These are phyloP conservation scores for Callosobruchus maculatus DNA, from an alignment of 2,888 invertebrate genomes.

Conservation along the genomic window DNA sequence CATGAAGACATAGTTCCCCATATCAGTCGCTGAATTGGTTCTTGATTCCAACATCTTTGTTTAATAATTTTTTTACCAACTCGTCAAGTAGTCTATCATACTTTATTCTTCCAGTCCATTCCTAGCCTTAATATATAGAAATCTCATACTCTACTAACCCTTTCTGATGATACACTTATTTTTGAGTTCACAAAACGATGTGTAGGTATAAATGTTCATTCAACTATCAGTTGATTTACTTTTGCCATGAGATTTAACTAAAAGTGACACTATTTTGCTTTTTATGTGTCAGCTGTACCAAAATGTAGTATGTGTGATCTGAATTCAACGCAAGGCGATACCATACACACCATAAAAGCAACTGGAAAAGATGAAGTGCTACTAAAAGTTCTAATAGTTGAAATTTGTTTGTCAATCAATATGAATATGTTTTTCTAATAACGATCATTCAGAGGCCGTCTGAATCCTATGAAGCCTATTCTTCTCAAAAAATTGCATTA, in stretches of 20 bases:
- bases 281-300: neutral
- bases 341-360: too few species aligned
- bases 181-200: neutral
- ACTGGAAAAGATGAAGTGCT: too few species aligned
- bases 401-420: too few species aligned
- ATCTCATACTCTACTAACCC: neutral
- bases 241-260: neutral
- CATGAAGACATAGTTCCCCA: too few species aligned
- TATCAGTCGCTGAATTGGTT: too few species aligned
- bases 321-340: neutral
- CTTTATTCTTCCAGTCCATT: neutral
- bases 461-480: too few species aligned
- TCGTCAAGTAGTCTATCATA: neutral
- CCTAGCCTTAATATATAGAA: neutral
- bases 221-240: neutral
- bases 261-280: neutral
- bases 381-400: too few species aligned
- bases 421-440: too few species aligned
- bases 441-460: too few species aligned
- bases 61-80: too few species aligned
- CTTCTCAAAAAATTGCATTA: too few species aligned
- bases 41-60: too few species aligned
- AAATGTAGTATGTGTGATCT: neutral
- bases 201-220: neutral
- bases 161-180: neutral